Evolutionary conservation across 2,797 vertebrate species (phyloP).

Genomic region (Pangasius sanitwongsei): DNA sequence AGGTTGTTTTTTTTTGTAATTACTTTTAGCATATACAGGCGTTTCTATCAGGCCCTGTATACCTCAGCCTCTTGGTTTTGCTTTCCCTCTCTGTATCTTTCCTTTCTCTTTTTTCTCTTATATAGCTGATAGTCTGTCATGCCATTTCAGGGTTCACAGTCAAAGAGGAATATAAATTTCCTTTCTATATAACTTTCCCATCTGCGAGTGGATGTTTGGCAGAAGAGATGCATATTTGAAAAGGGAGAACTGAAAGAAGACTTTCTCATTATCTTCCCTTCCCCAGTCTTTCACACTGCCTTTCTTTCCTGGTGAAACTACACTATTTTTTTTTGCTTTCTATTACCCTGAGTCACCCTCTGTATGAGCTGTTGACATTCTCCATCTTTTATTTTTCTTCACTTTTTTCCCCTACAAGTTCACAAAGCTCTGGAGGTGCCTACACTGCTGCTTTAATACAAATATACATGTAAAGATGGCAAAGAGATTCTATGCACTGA

Average conservation of each 20-base stretch:
- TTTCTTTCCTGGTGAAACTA: background rate
- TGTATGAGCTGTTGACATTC: background rate
- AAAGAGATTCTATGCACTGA: background rate
- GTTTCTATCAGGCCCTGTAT: background rate
- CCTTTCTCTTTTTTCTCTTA: background rate
- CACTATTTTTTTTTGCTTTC: background rate
- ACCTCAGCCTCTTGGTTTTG: background rate
- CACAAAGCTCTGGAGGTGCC: background rate
- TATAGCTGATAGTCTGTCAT: background rate
- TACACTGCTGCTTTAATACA: background rate
- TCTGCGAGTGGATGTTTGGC: background rate
- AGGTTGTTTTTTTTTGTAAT: background rate
- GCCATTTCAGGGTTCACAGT: constrained; percentile 6
- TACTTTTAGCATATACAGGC: background rate
- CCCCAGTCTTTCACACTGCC: background rate
- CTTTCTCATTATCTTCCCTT: constrained; percentile 11
- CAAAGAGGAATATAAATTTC: constrained; percentile 4
- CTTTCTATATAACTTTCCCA: background rate
- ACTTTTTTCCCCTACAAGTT: background rate
- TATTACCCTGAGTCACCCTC: background rate
- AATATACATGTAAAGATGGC: background rate
- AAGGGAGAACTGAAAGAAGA: background rate
- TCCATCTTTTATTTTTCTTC: background rate
- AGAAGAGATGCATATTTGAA: constrained; percentile 6
- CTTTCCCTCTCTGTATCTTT: background rate